phyloP scores from a whole-genome alignment of 1,140 invertebrate species.

The Formica selysi region DNA sequence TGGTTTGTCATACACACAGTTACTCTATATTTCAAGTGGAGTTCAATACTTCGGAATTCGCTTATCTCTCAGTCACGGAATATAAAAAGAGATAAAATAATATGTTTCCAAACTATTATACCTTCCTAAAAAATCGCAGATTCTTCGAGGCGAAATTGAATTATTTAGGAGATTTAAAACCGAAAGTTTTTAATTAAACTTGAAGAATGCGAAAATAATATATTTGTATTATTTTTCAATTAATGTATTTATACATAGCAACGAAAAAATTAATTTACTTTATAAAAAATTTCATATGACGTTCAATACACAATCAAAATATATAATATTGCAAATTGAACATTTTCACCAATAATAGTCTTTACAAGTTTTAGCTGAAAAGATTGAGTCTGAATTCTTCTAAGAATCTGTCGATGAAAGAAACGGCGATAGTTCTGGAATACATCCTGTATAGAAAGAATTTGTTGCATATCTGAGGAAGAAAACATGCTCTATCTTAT shows the following conservation, averaged over 20 bases:
- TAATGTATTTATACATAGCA: not conserved
- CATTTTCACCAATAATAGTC: not conserved
- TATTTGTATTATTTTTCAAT: slow-evolving; percentile 1
- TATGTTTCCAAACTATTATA: not conserved
- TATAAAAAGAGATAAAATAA: not conserved
- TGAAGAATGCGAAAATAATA: not conserved
- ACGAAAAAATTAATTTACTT: slow-evolving; percentile 18
- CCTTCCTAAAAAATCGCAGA: not conserved
- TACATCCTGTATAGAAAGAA: not conserved
- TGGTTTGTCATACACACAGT: slow-evolving; percentile 20
- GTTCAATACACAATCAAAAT: slow-evolving; percentile 25
- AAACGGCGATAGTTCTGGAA: not conserved
- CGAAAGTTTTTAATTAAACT: not conserved
- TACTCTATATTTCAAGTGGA: slow-evolving; percentile 9
- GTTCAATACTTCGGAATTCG: not conserved
- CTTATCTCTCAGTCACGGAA: slow-evolving; percentile 2
- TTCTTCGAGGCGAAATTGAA: not conserved
- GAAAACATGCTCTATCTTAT: not conserved
- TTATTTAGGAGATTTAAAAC: not conserved
- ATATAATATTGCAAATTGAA: not conserved
- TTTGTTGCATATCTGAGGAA: slow-evolving; percentile 4
- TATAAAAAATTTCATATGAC: slow-evolving; percentile 7
- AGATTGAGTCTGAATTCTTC: not conserved
- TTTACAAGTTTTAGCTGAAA: not conserved
- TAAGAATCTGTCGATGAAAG: not conserved